Evolutionary conservation across 2,797 vertebrate genomes (phyloP).

Genomic region (Atherinosoma microstoma): DNA sequence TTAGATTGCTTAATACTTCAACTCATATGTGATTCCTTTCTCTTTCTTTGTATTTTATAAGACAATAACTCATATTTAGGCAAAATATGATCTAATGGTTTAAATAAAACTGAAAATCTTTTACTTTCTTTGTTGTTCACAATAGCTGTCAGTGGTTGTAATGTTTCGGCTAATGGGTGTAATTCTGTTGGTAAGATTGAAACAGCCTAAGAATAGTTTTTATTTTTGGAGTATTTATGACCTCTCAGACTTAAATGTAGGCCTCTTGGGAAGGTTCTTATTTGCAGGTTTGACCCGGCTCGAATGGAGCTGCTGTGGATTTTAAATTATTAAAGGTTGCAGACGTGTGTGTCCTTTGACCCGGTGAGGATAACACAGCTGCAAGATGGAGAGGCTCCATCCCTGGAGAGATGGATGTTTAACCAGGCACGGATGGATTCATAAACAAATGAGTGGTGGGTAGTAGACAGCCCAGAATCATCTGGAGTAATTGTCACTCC

Average conservation of each 20-base stretch:
- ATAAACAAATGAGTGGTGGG: slow-evolving; percentile 68
- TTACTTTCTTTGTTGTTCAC: slow-evolving; percentile 48
- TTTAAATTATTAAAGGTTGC: slow-evolving; percentile 26
- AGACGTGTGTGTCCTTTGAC: slow-evolving; percentile 42
- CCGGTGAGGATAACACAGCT: slow-evolving; percentile 52
- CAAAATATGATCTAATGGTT: slow-evolving; percentile 59
- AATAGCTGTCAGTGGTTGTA: not conserved
- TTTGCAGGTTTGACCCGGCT: slow-evolving; percentile 4
- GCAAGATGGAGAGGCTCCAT: slow-evolving; percentile 40
- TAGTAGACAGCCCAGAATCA: slow-evolving; percentile 40
- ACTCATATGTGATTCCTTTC: slow-evolving; percentile 27
- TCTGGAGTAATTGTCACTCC: slow-evolving; percentile 27
- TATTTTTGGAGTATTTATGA: not conserved
- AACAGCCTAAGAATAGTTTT: not conserved
- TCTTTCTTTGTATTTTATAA: slow-evolving; percentile 28
- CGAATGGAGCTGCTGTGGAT: slow-evolving; percentile 22
- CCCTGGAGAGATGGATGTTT: slow-evolving; percentile 52
- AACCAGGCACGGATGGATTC: slow-evolving; percentile 64
- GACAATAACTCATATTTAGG: slow-evolving; percentile 57
- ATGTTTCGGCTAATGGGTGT: not conserved
- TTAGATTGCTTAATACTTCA: slow-evolving; percentile 40
- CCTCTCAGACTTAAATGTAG: not conserved
- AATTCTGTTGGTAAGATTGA: not conserved
- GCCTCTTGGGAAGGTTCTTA: not conserved
- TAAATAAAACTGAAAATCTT: slow-evolving; percentile 58